Evolutionary conservation across 23 tunicate species (phyloP).

Genomic region (Ascidia mentula): DNA sequence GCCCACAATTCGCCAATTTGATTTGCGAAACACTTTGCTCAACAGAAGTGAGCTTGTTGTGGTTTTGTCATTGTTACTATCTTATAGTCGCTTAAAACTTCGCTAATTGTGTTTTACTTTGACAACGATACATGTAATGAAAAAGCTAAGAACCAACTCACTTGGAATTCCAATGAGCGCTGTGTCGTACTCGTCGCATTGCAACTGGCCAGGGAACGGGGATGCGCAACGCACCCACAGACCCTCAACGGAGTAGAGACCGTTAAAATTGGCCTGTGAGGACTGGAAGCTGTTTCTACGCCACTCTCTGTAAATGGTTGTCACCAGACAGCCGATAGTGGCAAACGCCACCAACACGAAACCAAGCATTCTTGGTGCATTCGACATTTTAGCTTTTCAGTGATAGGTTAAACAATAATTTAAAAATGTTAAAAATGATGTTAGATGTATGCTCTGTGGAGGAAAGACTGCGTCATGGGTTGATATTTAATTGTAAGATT

Average conservation of each 20-base stretch:
- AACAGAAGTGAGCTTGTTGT: no score
- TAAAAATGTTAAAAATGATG: no score
- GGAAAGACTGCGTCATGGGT: no score
- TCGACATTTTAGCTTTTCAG: constrained; percentile 25
- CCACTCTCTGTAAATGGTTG: constrained; percentile 81
- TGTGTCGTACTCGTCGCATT: constrained; percentile 70
- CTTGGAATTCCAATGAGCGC: constrained; percentile 47
- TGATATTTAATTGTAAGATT: no score
- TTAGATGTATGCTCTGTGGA: no score
- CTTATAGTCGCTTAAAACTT: no score
- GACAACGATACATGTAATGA: no score
- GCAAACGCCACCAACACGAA: constrained; percentile 36
- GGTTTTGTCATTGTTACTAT: no score
- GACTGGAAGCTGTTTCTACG: constrained; percentile 69
- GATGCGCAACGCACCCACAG: constrained; percentile 86
- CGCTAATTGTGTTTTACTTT: no score
- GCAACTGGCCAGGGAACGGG: constrained; percentile 56
- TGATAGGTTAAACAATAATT: background rate
- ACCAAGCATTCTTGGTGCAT: constrained; percentile 28
- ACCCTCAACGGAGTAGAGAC: constrained; percentile 62
- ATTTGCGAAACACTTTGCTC: no score
- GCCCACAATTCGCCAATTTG: no score
- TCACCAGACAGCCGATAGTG: constrained; percentile 54
- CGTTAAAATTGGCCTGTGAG: constrained; percentile 54
- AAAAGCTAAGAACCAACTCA: no score